Conservation (phyloP, 2,888 invertebrate genomes). For the Notodonta dromedarius region DNA sequence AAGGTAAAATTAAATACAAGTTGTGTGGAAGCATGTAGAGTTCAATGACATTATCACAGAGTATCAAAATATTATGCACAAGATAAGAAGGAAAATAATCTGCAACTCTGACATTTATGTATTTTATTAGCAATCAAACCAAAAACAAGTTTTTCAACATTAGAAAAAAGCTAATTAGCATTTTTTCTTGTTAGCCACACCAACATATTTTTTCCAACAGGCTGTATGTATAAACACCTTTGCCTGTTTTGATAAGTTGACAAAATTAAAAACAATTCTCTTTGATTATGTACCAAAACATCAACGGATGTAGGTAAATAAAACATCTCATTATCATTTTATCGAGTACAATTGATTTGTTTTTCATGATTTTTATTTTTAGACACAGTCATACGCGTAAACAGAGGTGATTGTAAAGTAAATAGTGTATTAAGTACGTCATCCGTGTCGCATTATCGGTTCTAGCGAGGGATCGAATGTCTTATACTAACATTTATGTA, state of each 20-base stretch:
- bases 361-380: slow-evolving; percentile 30
- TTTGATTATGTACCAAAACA: slow-evolving; percentile 8
- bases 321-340: slow-evolving; percentile 18
- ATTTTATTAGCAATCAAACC: too few relatives aligned
- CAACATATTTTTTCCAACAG: slow-evolving; percentile 9
- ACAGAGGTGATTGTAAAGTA: slow-evolving; percentile 23
- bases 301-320: slow-evolving; percentile 27
- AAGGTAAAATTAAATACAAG: too few relatives aligned
- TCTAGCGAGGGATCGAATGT: slow-evolving; percentile 25
- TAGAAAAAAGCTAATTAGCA: neutral
- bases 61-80: too few relatives aligned
- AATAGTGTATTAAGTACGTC: slow-evolving; percentile 40
- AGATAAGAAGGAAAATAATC: too few relatives aligned
- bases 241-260: slow-evolving; percentile 21
- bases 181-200: neutral
- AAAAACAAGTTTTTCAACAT: neutral
- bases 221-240: slow-evolving; percentile 26
- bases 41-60: too few relatives aligned
- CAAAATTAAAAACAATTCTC: slow-evolving; percentile 14
- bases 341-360: slow-evolving; percentile 21
- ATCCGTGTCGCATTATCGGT: slow-evolving; percentile 15
- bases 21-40: too few relatives aligned
- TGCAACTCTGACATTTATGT: too few relatives aligned
- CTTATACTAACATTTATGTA: slow-evolving; percentile 26
- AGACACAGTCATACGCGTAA: slow-evolving; percentile 20